phyloP scores from a whole-genome alignment of 1,140 invertebrate species.

The Hypothenemus hampei region DNA sequence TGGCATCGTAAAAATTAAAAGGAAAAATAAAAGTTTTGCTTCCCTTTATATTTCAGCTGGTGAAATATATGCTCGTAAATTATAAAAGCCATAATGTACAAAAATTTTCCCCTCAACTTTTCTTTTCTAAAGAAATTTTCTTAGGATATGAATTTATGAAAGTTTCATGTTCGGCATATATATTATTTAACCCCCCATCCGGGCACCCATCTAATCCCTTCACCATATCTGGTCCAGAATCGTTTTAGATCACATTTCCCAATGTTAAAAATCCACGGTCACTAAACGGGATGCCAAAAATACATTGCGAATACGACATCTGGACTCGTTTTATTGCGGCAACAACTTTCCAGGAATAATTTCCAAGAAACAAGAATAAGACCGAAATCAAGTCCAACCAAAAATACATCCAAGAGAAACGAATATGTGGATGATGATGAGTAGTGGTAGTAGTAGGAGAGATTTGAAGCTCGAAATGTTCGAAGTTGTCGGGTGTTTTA shows the following conservation, averaged over 20 bases:
- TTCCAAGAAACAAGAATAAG: conserved; percentile 14
- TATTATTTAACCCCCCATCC: not conserved
- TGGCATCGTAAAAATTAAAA: conserved; percentile 16
- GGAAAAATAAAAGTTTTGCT: conserved; percentile 6
- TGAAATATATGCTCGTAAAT: conserved; percentile 22
- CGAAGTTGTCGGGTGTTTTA: conserved; percentile 13
- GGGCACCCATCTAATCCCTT: not conserved
- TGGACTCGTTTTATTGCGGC: conserved; percentile 7
- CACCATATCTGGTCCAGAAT: not conserved
- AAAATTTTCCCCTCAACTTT: conserved; percentile 13
- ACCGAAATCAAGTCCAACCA: conserved; percentile 9
- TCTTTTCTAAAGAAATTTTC: conserved; percentile 10
- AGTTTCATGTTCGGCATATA: conserved; percentile 1
- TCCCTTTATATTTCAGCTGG: conserved; percentile 15
- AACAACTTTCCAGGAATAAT: not conserved
- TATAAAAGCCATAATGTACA: conserved; percentile 20
- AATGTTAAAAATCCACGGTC: no score
- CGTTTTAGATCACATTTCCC: not conserved
- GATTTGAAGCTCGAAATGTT: not conserved
- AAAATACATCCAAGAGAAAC: conserved; percentile 24
- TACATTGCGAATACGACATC: not conserved
- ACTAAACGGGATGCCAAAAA: no score
- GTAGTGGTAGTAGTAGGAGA: no score
- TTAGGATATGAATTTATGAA: conserved; percentile 2
- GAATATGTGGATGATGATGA: no score